Evolutionary conservation across 2,797 vertebrate species (phyloP), one percentile per base, ranked within the genome.

Genomic region (Euthynnus affinis): DNA sequence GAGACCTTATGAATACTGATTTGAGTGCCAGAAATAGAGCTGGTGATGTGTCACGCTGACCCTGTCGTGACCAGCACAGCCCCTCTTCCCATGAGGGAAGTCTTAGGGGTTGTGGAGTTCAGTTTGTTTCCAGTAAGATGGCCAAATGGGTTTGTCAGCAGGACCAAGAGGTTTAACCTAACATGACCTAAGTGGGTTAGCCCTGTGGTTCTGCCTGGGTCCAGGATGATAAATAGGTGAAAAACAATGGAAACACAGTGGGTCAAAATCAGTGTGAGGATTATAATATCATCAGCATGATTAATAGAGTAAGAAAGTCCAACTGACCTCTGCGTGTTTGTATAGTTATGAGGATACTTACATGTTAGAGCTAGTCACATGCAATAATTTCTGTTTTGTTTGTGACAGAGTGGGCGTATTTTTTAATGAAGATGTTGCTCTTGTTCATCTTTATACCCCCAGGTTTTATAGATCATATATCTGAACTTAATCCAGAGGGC

Each of bases 1-100:
- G 82, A 83, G 88, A 89, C 76, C 64, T 87, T 82, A 77, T 76
- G 71, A 85, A 88, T 61, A 88, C 70, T 15, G 48, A 62, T 4
- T 37, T 2, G 37, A 40, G 62, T 74, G 79, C 85, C 89, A 85
- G 77, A 89, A 90, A 82, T 79, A 88, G 69, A 83, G 86, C 51
- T 25, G 61, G 82, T 68, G 59, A 74, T 86, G 89, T 89, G 90
- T 93, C 90, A 91, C 40, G 20, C 1, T 91, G 91, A 91, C 92
- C 85, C 76, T 2, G 65, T 4, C 44, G 71, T 89, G 90, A 90
- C 88, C 90, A 86, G 85, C 70, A 75, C 86, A 66, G 68, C 83
- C 81, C 74, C 51, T 84, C 76, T 25, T 80, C 81, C 80, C 87
- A 15, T 7, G 53, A 75, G 91, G 83, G 70, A 42, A 3, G 23